Conservation (phyloP, 2,797 vertebrate species). For the Argentina silus region DNA sequence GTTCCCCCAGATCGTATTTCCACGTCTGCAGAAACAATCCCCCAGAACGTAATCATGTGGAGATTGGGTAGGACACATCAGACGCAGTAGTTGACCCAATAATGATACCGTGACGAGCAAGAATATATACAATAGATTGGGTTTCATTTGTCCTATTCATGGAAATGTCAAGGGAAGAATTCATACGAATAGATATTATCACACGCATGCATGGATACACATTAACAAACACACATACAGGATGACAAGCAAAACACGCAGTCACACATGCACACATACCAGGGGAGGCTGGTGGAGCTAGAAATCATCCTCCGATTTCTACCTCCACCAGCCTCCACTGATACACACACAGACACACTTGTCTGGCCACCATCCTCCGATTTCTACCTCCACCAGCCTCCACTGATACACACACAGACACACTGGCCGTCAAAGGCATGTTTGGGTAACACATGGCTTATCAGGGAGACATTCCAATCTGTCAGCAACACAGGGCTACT, state of each 20-base stretch:
- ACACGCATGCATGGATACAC: background rate
- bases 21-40: too few relatives aligned
- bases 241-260: background rate
- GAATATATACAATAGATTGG: background rate
- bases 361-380: too few relatives aligned
- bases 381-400: too few relatives aligned
- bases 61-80: background rate
- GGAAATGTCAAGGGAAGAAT: background rate
- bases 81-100: background rate
- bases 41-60: too few relatives aligned
- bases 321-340: too few relatives aligned
- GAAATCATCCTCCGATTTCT: too few relatives aligned
- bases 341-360: too few relatives aligned
- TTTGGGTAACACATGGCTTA: background rate
- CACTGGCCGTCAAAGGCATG: background rate
- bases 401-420: background rate
- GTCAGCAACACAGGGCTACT: too few relatives aligned
- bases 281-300: too few relatives aligned
- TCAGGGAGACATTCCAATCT: too few relatives aligned
- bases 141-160: background rate
- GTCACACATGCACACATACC: background rate
- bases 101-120: background rate
- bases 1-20: too few relatives aligned
- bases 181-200: background rate
- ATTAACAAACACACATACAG: background rate